Base-by-base conservation (phyloP, 1,140 invertebrate species). In the Portunus trituberculatus region DNA sequence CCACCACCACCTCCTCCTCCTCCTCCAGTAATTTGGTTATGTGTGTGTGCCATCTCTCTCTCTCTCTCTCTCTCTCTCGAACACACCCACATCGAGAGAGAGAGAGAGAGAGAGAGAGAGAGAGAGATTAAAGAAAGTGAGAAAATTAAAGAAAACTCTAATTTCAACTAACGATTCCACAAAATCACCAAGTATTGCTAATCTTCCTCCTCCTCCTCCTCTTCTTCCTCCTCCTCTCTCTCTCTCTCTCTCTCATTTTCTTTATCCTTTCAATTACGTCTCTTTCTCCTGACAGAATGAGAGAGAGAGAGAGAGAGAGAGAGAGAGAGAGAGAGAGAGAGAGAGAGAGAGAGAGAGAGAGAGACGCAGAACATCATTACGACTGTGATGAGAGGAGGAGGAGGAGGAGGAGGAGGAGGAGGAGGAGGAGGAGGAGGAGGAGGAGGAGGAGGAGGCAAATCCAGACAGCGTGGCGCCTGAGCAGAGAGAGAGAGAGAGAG, bases 231-330 rank as follows among this genome's bases (percentile, higher is more conserved):
- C 39, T 39, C 39, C 76, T 82, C 76, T 82, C 76, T 82, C 76
- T 82, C 76, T 82, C 28, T 82, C 20, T 82, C 4, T 6, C 76
- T 82, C 76, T 29, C 28, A n/a, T 82, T 82, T 82, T n/a, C 76
- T 82, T 25, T 29, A 82, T n/a, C 76, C 76, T n/a, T 82, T 82
- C 4, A 82, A 82, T 82, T 28, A 82, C 28, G 76, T 29, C 4
- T 82, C 76, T 25, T 82, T 82, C 28, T 82, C 76, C 20, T 82
- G 76, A 4, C 76, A 12, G 76, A 82, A 29, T n/a, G 76, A 82
- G 76, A 82, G 76, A 82, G 76, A 82, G 76, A 82, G 76, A 82
- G 76, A 82, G 76, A 82, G 76, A 82, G 76, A 86, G 83, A 28
- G 83, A 86, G 83, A 28, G 83, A 86, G n/a, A 82, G 76, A 82